phyloP scores from a whole-genome alignment of 2,888 invertebrate species.

The Protodeltote pygarga region DNA sequence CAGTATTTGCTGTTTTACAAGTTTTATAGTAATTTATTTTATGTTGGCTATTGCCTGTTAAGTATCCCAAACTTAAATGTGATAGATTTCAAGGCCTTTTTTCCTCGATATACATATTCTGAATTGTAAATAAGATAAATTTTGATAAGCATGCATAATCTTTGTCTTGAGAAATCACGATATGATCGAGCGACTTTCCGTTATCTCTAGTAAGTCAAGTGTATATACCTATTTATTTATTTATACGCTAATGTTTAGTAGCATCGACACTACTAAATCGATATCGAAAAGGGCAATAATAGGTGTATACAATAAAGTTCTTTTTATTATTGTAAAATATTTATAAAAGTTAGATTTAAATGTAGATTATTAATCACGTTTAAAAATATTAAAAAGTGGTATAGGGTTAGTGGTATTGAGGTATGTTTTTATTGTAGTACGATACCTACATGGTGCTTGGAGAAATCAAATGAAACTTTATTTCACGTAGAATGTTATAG shows the following conservation, averaged over 20 bases:
- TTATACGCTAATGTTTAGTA: constrained; percentile 59
- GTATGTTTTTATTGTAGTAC: constrained; percentile 64
- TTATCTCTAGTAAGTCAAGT: constrained; percentile 58
- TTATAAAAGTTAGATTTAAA: constrained; percentile 65
- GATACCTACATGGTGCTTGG: constrained; percentile 78
- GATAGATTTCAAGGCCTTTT: constrained; percentile 81
- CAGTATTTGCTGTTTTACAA: constrained; percentile 64
- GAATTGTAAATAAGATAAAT: constrained; percentile 83
- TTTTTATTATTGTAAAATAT: constrained; percentile 77
- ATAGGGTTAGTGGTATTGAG: constrained; percentile 71
- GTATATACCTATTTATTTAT: constrained; percentile 70
- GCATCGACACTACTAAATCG: constrained; percentile 59
- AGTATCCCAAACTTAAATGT: constrained; percentile 77
- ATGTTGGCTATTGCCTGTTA: constrained; percentile 81
- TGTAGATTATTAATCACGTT: constrained; percentile 69
- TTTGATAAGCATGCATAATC: constrained; percentile 72
- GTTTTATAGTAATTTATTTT: constrained; percentile 69
- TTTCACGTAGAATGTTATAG: constrained; percentile 52
- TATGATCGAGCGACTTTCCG: constrained; percentile 66
- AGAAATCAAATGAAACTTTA: constrained; percentile 55
- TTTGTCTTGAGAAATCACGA: constrained; percentile 66
- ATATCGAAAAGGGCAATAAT: constrained; percentile 82
- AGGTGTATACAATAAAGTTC: constrained; percentile 76
- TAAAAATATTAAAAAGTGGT: constrained; percentile 66
- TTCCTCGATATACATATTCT: constrained; percentile 73